These are phyloP conservation scores for Drosophila melanogaster DNA, from an alignment of 1,140 invertebrate genomes.

Conservation along the genomic window DNA sequence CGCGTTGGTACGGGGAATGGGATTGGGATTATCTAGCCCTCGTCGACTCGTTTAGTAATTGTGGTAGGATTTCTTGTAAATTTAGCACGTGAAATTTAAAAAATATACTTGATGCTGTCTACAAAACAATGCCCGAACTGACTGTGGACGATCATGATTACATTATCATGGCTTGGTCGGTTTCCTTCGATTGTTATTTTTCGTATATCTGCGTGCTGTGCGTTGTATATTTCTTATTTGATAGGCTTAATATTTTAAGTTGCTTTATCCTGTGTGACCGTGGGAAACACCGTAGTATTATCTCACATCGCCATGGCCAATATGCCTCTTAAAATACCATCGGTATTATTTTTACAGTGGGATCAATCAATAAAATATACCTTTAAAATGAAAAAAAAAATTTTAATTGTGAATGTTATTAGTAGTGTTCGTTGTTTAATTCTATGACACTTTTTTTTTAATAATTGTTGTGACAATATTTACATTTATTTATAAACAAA, in stretches of 20 bases:
- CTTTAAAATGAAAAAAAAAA: too few relatives aligned
- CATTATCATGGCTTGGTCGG: conserved; percentile 29
- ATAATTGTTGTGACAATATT: too few relatives aligned
- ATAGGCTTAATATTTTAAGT: conserved; percentile 30
- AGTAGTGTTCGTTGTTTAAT: too few relatives aligned
- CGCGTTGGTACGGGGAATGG: background rate
- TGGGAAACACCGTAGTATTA: background rate
- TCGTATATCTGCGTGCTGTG: conserved; percentile 12
- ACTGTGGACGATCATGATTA: conserved; percentile 26
- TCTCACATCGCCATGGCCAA: background rate
- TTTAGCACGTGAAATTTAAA: conserved; percentile 78
- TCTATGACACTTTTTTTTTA: too few relatives aligned
- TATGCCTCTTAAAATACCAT: background rate
- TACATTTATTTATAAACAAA: too few relatives aligned
- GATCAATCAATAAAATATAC: too few relatives aligned
- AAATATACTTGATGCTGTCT: conserved; percentile 40
- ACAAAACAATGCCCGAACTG: conserved; percentile 47
- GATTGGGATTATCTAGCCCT: conserved; percentile 4
- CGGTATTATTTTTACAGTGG: background rate
- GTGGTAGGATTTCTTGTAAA: conserved; percentile 38
- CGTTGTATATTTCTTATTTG: conserved; percentile 37
- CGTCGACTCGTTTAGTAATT: conserved; percentile 17
- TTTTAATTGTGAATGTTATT: too few relatives aligned
- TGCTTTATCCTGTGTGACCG: conserved; percentile 7
- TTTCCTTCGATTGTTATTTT: conserved; percentile 14